A percentile compares a stretch with the other conserved stretches of the same genome.
These are phyloP conservation scores for Craterocephalus amniculus DNA, from an alignment of 2,797 vertebrate species.

Conservation along the genomic window DNA sequence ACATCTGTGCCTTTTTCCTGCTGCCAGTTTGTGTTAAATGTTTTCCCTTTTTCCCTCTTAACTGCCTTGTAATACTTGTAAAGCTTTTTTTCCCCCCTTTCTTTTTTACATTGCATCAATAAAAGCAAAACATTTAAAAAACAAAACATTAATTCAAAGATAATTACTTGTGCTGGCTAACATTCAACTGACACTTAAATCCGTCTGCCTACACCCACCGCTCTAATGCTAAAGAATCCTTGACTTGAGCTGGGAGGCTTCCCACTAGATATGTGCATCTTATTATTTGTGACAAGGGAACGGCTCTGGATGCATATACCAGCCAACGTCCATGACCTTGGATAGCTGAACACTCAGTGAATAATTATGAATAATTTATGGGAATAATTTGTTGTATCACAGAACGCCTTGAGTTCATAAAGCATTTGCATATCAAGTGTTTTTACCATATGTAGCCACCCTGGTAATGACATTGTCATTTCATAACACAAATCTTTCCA, in stretches of 20 bases:
- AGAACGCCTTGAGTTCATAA: slow-evolving; percentile 40
- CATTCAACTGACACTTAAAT: slow-evolving; percentile 35
- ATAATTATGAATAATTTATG: slow-evolving; percentile 71
- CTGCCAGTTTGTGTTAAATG: slow-evolving; percentile 19
- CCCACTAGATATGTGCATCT: slow-evolving; percentile 46
- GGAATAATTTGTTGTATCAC: slow-evolving; percentile 60
- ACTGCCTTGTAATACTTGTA: slow-evolving; percentile 14
- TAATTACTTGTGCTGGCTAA: slow-evolving; percentile 40
- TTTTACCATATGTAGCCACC: slow-evolving; percentile 35
- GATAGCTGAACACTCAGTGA: slow-evolving; percentile 53
- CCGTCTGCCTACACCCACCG: slow-evolving; percentile 40
- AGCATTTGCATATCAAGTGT: slow-evolving; percentile 47
- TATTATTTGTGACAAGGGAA: slow-evolving; percentile 57
- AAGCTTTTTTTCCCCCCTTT: background rate
- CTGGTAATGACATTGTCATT: slow-evolving; percentile 11
- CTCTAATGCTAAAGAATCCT: slow-evolving; percentile 50
- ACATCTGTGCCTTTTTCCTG: slow-evolving; percentile 11
- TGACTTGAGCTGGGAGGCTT: slow-evolving; percentile 48
- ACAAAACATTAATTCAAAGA: slow-evolving; percentile 28
- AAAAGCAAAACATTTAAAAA: background rate
- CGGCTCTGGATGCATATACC: slow-evolving; percentile 40
- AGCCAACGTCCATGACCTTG: slow-evolving; percentile 62
- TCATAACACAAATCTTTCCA: slow-evolving; percentile 24
- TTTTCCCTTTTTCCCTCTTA: slow-evolving; percentile 13
- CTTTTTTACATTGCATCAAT: slow-evolving; percentile 18